Evolutionary conservation across 2,797 vertebrate species (phyloP), one percentile per base, ranked within the genome.

Genomic region (Hypotaenidia okinawae): DNA sequence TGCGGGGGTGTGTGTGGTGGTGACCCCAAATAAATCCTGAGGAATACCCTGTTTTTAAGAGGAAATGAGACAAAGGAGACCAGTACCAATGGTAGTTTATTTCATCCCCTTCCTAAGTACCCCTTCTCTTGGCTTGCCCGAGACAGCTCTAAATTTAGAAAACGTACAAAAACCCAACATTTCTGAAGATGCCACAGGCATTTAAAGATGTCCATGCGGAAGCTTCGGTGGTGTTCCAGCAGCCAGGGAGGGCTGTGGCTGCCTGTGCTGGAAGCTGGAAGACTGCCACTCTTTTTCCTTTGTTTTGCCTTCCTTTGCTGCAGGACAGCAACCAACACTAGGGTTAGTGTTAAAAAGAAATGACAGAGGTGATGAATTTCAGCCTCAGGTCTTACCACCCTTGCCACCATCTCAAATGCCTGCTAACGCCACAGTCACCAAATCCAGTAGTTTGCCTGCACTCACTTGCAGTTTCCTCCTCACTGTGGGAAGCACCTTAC

Each of bases 91-190:
- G 11, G 6, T 8, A 4, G 3, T 49, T 89, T 59, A 33, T 77
- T 89, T 73, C n/a, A 73, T 76, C 28, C 39, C 24, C 7, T 82
- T 79, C 59, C 9, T 18, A 51, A 73, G 58, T 15, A 27, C 11
- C 8, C 59, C 16, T 7, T 62, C 47, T 82, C 47, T 47, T 59
- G 57, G 27, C 52, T 84, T 22, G 35, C 70, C 39, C 89, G 87
- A 89, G 52, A 15, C 23, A 16, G 57, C 41, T 87, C 87, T 93
- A 92, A 77, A 85, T 93, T 93, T 92, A 80, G 91, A 32, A 57
- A 45, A 13, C 13, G 2, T 22, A 25, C 35, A 55, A 73, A 73
- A 52, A 2, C 37, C 16, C 52, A 18, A 13, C n/a, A 3, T 55
- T 81, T 76, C 6, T 55, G 91, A 18, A 35, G 78, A 81, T 84